These are phyloP conservation scores for Agapostemon virescens DNA, from an alignment of 2,888 invertebrate genomes.

Conservation along the genomic window DNA sequence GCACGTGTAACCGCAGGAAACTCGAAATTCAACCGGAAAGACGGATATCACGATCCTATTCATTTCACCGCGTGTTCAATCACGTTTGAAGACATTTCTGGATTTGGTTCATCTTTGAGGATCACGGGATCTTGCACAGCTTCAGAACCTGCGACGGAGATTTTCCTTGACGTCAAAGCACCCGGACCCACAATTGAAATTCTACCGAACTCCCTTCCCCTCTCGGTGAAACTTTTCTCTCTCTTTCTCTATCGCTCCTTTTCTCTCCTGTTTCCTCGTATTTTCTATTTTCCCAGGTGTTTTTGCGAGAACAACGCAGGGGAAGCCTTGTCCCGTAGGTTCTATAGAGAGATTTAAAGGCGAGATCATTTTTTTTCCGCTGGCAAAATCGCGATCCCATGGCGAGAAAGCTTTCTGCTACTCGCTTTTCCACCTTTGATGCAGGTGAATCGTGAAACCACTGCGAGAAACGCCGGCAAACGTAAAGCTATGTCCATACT, in stretches of 20 bases:
- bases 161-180: constrained; percentile 24
- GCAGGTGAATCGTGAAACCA: constrained; percentile 29
- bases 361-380: constrained; percentile 41
- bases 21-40: constrained; percentile 17
- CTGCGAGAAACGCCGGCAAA: constrained; percentile 22
- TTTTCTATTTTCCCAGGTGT: background rate
- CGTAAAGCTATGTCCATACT: constrained; percentile 15
- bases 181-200: constrained; percentile 6
- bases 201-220: constrained; percentile 25
- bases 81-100: background rate
- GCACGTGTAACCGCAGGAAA: background rate
- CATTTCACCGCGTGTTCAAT: background rate
- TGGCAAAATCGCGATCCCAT: constrained; percentile 15
- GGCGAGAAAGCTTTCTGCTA: constrained; percentile 16
- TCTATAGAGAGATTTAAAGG: constrained; percentile 25
- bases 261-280: background rate
- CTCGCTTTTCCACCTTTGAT: constrained; percentile 17
- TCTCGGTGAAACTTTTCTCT: background rate
- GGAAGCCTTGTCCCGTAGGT: constrained; percentile 7
- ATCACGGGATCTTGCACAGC: constrained; percentile 30
- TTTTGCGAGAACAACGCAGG: constrained; percentile 7
- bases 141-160: constrained; percentile 18
- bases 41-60: background rate
- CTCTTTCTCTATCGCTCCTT: background rate
- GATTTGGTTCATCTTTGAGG: constrained; percentile 32